Evolutionary conservation across 2,113 vertebrate species (phyloP), one percentile per base, ranked within the genome.

Genomic region (Apeltes quadracus): DNA sequence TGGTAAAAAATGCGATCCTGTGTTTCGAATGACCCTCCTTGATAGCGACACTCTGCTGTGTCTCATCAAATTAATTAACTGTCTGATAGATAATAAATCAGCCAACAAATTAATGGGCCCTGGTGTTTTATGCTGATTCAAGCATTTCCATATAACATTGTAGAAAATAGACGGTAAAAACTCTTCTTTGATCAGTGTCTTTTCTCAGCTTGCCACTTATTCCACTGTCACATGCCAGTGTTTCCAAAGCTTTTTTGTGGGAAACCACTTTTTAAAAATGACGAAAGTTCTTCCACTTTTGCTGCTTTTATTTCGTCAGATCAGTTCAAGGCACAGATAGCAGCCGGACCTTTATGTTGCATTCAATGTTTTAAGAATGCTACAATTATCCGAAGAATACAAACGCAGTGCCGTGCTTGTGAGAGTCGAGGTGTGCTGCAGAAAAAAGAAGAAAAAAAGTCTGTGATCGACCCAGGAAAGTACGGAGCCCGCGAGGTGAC

Each of bases 1-100:
- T 79, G 50, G 57, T 56, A 83, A 83, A 77, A 84, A 81, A 79
- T 69, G 65, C 67, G 82, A 72, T 87, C 75, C 85, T 85, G 65
- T 75, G 76, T 88, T 85, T 88, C 54, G 2, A 88, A 82, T 88
- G 85, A 88, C 87, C 85, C 88, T 89, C 84, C 78, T 87, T 91
- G 87, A 90, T 90, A 82, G 85, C 85, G 84, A 89, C 85, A 87
- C 85, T 91, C 88, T 88, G 88, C 84, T 91, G 83, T 87, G 83
- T 85, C 87, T 89, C 87, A 90, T 91, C 87, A 89, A 84, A 89
- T 90, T 88, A 90, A 91, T 90, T 89, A 91, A 90, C 84, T 88
- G 82, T 84, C 85, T 90, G 90, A 89, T 88, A 83, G 83, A 86
- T 90, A 85, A 89, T 90, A 91, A 90, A 91, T 88, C 88, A 90